phyloP scores from a whole-genome alignment of 2,113 vertebrate species.

The Esox niger region DNA sequence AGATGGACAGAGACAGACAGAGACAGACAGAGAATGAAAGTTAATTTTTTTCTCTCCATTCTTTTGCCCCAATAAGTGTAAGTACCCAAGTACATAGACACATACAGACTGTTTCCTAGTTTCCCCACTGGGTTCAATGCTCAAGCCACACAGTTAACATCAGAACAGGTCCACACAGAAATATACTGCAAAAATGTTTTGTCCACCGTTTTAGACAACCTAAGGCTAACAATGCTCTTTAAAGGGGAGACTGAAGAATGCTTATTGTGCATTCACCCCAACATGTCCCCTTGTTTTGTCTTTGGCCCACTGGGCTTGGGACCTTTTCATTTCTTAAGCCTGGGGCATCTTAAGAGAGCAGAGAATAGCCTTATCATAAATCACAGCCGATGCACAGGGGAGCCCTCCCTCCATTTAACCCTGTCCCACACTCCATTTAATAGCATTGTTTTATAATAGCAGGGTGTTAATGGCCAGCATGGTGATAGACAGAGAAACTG shows the following conservation, averaged over 20 bases:
- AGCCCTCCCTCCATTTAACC: slow-evolving; percentile 51
- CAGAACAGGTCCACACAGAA: background rate
- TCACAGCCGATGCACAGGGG: slow-evolving; percentile 52
- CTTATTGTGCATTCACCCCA: slow-evolving; percentile 46
- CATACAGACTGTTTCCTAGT: too few relatives aligned
- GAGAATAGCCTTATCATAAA: slow-evolving; percentile 61
- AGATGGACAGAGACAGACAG: slow-evolving; percentile 25
- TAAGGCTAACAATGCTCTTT: slow-evolving; percentile 40
- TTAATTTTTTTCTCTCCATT: too few relatives aligned
- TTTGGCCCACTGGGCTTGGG: slow-evolving; percentile 26
- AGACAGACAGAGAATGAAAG: slow-evolving; percentile 27
- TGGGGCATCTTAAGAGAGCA: slow-evolving; percentile 46
- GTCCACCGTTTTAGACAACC: slow-evolving; percentile 3
- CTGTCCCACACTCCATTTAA: slow-evolving; percentile 45
- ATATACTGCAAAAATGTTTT: background rate
- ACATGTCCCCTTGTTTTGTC: slow-evolving; percentile 40
- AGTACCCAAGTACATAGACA: too few relatives aligned
- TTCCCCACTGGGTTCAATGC: too few relatives aligned
- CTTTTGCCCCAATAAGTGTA: too few relatives aligned
- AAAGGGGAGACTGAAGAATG: slow-evolving; percentile 41
- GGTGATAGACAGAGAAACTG: slow-evolving; percentile 49
- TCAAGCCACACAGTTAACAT: background rate
- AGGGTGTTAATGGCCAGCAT: slow-evolving; percentile 64
- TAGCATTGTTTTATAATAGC: slow-evolving; percentile 72
- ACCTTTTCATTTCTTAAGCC: slow-evolving; percentile 47